These are phyloP conservation scores for Enteromius radiatus DNA, from an alignment of 2,797 vertebrate species.

Conservation along the genomic window DNA sequence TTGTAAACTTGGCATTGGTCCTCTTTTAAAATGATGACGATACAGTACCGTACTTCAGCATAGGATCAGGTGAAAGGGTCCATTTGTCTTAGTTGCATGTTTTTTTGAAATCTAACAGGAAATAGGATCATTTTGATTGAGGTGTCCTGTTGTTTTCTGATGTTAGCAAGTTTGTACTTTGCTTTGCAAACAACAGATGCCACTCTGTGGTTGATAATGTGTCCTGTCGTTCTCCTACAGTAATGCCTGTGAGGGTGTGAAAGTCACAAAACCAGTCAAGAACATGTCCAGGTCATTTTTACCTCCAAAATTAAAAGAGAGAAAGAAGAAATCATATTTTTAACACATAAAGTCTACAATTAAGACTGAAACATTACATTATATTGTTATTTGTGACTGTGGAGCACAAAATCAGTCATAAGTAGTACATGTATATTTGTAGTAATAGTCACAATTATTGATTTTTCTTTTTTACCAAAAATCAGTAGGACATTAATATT, in stretches of 20 bases:
- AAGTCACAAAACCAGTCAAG: background rate
- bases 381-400: background rate
- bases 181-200: background rate
- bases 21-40: conserved; percentile 1
- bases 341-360: background rate
- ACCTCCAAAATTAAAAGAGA: background rate
- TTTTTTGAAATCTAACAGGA: conserved; percentile 22
- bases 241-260: background rate
- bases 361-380: background rate
- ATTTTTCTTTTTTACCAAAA: too few relatives aligned
- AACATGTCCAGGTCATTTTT: background rate
- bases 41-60: background rate
- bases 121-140: conserved; percentile 28
- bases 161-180: conserved; percentile 11
- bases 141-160: conserved; percentile 28
- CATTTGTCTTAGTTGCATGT: conserved; percentile 24
- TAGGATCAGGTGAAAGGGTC: conserved; percentile 5
- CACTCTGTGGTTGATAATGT: background rate
- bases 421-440: too few relatives aligned
- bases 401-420: too few relatives aligned
- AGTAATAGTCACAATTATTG: too few relatives aligned
- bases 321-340: background rate
- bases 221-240: background rate
- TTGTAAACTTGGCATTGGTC: background rate
- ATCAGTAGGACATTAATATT: too few relatives aligned